Conservation (phyloP, 2,888 invertebrate genomes). For the Spicauda simplicius region DNA sequence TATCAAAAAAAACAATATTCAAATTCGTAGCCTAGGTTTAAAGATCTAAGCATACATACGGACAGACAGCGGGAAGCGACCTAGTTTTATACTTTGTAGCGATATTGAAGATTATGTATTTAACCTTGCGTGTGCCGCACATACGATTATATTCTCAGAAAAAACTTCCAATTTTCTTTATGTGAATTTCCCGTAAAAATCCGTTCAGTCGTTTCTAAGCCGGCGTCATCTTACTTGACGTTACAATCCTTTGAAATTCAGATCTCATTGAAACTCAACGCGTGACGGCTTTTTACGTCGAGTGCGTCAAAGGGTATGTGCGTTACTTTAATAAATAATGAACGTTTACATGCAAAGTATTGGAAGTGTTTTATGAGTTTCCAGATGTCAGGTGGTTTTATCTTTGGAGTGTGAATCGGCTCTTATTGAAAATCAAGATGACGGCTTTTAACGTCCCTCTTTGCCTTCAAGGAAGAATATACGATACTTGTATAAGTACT, state of each 20-base stretch:
- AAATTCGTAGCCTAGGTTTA: no score
- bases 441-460: no score
- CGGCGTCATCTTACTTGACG: background rate
- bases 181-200: background rate
- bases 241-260: slow-evolving; percentile 1
- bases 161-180: no score
- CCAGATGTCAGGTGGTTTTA: background rate
- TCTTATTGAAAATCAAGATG: background rate
- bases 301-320: background rate
- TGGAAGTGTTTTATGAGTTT: background rate
- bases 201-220: background rate
- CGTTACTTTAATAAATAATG: background rate
- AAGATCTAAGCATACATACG: no score
- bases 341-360: background rate
- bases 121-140: no score
- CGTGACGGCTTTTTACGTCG: background rate
- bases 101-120: no score
- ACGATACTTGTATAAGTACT: no score
- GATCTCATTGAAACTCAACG: background rate
- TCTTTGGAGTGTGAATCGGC: background rate
- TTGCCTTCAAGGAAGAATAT: no score
- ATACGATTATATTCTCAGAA: no score
- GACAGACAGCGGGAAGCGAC: no score
- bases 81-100: no score
- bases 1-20: no score